phyloP scores from a whole-genome alignment of 2,888 invertebrate genomes.

The Cactoblastis cactorum region DNA sequence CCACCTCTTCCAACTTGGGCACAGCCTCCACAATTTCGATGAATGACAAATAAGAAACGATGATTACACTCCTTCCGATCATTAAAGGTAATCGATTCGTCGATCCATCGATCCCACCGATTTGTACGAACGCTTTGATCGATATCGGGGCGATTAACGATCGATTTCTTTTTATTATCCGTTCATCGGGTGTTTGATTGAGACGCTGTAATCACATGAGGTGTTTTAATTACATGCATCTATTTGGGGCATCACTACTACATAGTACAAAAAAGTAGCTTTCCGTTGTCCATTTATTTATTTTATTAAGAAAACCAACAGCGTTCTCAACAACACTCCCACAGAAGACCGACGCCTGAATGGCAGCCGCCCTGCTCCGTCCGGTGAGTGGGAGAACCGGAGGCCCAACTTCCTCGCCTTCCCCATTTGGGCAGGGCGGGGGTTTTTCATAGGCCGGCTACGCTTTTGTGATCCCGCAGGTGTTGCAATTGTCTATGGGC shows the following conservation, averaged over 20 bases:
- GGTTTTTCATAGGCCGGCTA: too few relatives aligned
- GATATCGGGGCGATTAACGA: constrained; percentile 43
- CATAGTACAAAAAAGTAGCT: too few relatives aligned
- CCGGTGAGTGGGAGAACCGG: too few relatives aligned
- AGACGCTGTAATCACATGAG: constrained; percentile 8
- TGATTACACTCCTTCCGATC: constrained; percentile 58
- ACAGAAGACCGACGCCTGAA: too few relatives aligned
- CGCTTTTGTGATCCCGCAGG: too few relatives aligned
- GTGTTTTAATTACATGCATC: constrained; percentile 2
- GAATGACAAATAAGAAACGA: constrained; percentile 74
- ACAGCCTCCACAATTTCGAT: constrained; percentile 55
- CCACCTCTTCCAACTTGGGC: constrained; percentile 26
- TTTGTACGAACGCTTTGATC: constrained; percentile 47
- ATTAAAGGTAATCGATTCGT: constrained; percentile 61
- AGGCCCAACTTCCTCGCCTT: too few relatives aligned
- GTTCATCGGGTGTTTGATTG: constrained; percentile 21
- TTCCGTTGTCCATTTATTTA: too few relatives aligned
- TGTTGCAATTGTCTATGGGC: too few relatives aligned
- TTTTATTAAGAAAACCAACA: too few relatives aligned
- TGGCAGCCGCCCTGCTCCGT: too few relatives aligned
- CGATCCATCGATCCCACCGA: constrained; percentile 45
- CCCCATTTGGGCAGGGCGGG: too few relatives aligned
- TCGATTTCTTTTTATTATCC: constrained; percentile 33
- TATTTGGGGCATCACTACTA: not conserved
- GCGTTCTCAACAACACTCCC: too few relatives aligned